Evolutionary conservation across 2,888 invertebrate genomes (phyloP), one percentile per base, ranked within the genome.

Genomic region (Notocelia uddmanniana): DNA sequence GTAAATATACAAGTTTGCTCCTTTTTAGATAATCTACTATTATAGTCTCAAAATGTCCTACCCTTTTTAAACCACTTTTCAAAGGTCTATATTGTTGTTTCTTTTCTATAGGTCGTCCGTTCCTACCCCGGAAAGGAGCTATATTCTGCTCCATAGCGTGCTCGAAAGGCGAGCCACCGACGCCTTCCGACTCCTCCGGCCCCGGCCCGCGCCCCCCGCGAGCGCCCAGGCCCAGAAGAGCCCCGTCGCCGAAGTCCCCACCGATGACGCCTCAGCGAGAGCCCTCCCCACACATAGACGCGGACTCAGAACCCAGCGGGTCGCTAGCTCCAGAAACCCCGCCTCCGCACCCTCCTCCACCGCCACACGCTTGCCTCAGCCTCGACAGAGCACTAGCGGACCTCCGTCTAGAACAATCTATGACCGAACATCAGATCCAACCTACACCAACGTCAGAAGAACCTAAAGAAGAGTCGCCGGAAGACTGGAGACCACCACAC

Each of bases 101-200:
- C n/a, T 71, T 23, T 48, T 34, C 23, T 18, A 15, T 48, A 71
- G 98, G 98, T 3, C 95, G 98, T 73, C 98, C 98, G 2, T 99
- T 99, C 90, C 91, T 99, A 75, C 98, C 99, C 0, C 95, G 98
- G 26, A 95, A 98, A 79, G 98, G 98, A 34, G 97, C 98, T 75
- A 98, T 99, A 83, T 99, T 97, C 90, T 99, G 99, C 88, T 98
- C 98, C 37, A 98, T 98, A 79, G 97, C 98, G 0, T 99, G 99
- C 87, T 98, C 98, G 77, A 98, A 98, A 91, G 97, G 97, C 2
- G 97, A 98, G 85, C 97, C 97, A 0, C 97, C 97, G 3, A 97
- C 97, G 82, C 97, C 97, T 0, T 97, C 97, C 0, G 97, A 97
- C 83, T 97, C 97, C 76, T 97, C 97, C 0, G 97, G 97, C 0